Percentiles rank a stretch among this genome's conserved stretches.
These are phyloP conservation scores for Platycheirus albimanus DNA, from an alignment of 2,888 invertebrate genomes.

Conservation along the genomic window DNA sequence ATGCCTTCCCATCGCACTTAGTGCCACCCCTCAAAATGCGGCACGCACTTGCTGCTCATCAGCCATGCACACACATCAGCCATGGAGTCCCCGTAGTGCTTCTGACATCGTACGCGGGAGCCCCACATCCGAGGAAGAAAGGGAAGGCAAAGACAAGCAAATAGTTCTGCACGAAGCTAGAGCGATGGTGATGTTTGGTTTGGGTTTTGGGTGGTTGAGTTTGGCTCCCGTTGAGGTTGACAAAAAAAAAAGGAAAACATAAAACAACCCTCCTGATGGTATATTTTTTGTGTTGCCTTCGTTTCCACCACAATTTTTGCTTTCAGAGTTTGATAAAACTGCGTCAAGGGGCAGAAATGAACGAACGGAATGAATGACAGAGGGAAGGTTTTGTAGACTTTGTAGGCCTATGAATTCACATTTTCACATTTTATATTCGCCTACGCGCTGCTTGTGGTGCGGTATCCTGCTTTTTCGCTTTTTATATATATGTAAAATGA, in stretches of 20 bases:
- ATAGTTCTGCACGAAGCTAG: conserved; percentile 59
- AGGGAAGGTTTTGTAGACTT: conserved; percentile 20
- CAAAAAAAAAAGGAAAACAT: conserved; percentile 61
- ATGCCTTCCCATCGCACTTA: conserved; percentile 28
- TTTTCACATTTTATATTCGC: conserved; percentile 56
- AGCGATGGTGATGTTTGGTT: conserved; percentile 24
- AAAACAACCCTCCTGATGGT: conserved; percentile 48
- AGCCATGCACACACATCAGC: conserved; percentile 63
- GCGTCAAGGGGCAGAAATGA: conserved; percentile 43
- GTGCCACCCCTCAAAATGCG: conserved; percentile 67
- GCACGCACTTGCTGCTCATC: conserved; percentile 73
- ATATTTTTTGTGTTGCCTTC: conserved; percentile 54
- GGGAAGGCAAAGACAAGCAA: conserved; percentile 51
- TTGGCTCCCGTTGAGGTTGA: conserved; percentile 42
- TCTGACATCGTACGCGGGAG: conserved; percentile 34
- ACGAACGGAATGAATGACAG: conserved; percentile 9
- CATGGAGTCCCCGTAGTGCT: conserved; percentile 47
- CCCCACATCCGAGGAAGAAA: neutral
- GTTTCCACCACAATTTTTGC: conserved; percentile 68
- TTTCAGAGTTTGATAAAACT: conserved; percentile 71
- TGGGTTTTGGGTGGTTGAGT: conserved; percentile 35
- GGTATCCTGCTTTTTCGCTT: conserved; percentile 65
- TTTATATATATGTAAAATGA: conserved; percentile 64
- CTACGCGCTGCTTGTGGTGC: conserved; percentile 60
- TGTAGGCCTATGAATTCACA: conserved; percentile 41